Base-by-base conservation (phyloP, 2,888 invertebrate species). In the Drosophila affinis region DNA sequence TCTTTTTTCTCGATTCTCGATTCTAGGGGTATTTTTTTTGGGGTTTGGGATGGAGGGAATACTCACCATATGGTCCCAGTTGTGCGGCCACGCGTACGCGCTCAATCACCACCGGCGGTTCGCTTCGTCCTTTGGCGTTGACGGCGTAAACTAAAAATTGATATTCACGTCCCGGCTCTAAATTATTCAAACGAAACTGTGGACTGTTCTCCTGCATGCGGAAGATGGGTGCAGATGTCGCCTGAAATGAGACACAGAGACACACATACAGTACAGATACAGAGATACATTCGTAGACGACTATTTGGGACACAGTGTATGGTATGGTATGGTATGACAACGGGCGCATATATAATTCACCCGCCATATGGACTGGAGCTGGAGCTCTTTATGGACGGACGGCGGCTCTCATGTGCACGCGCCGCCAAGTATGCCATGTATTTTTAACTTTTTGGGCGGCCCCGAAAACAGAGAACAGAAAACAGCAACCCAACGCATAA, bases 71-170 rank as follows among this genome's bases (percentile, higher is more conserved):
- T 81, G 92, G 92, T 80, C 92, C 92, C 87, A 92, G 84, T 86
- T 92, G 92, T 68, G 92, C 91, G 63, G 92, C 92, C 70, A 92
- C 91, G 77, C 92, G 90, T 65, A 92, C 91, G 68, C 91, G 90
- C 79, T 92, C 95, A 90, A 97, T 93, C 63, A 96, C 94, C 63
- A 96, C 95, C 2, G 96, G 95, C 58, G 95, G 95, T 62, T 94
- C 93, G 75, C 96, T 97, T 77, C 95, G 94, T 68, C 97, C 97
- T 88, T 95, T 94, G 9, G 96, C 95, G 81, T 97, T 97, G 79
- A 96, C 95, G 21, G 97, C 96, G 91, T 96, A 97, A 34, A 97
- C 95, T 75, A 95, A 93, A 76, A 97, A 94, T 89, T 96, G 95
- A 92, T 97, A 97, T 89, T 95, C 94, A 78, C 94, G 94, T 58